Evolutionary conservation across 2,113 vertebrate species (phyloP), one percentile per base, ranked within the genome.

Genomic region (Actinemys pallida): DNA sequence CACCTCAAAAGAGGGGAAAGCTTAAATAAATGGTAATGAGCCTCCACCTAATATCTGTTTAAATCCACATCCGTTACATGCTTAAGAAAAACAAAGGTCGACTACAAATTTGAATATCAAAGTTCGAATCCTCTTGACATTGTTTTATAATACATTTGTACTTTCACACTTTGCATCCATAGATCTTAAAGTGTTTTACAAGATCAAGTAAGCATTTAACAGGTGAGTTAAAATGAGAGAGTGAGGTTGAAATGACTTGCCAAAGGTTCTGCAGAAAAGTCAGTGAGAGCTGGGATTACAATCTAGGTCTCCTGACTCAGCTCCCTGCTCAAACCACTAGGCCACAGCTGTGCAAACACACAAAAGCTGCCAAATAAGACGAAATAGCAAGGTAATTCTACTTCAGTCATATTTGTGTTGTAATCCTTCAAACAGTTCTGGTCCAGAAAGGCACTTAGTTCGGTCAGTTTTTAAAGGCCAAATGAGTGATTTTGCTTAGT

Each of bases 221-320:
- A 25, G 25, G 65, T 29, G 13, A 0, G 2, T 11, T 83, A 65
- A 83, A 31, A 17, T 62, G 20, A 54, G 84, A 35, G 3, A 39
- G 1, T 0, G 1, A 45, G 62, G 8, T 57, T 93, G 42, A 54
- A 57, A 47, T 83, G 16, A 82, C 59, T 56, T 69, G 31, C 31
- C 57, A 50, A 1, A 3, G 25, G 31, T 3, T 84, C 86, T 79
- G 85, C 47, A 87, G 49, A 31, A 85, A 49, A 3, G 25, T 16
- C 90, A 82, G 57, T 78, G 45, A 80, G 39, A 79, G 50, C 65
- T 29, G 80, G 42, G 25, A 45, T 78, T 25, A 11, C 6, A 69
- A 45, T 54, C 19, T 47, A 13, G 6, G 11, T 49, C 0, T 5
- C 1, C 1, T 1, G 20, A 47, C 39, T 56, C 25, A 57, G 7